Base-by-base conservation (phyloP, 2,797 vertebrate genomes). In the Gouania willdenowi region DNA sequence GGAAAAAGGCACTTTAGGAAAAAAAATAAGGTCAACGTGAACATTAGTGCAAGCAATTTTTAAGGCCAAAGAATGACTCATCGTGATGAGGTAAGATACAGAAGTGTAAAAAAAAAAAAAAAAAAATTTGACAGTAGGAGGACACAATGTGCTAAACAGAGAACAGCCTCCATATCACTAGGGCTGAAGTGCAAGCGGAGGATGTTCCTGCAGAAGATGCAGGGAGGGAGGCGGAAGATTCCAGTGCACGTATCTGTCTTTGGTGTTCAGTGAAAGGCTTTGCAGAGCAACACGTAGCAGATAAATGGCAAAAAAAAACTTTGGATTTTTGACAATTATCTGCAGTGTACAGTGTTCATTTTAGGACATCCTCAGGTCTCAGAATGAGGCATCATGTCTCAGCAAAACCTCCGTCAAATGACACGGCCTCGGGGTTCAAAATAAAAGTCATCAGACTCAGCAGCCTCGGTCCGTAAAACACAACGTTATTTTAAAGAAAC, bases 221-320 rank as follows among this genome's bases (percentile, higher is more conserved):
- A 80, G 74, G 58, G 58, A 80, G 74, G 58, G 58, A 70, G 71
- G 73, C 71, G 19, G 46, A 25, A 35, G 54, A 39, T 83, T 87
- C 84, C 86, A 88, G 86, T 87, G 87, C 83, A 85, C 85, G 65
- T 66, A n/a, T n/a, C 30, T 47, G 66, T 80, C 71, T 85, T 87
- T 85, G 83, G 84, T 81, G 59, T 47, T 53, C 14, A 27, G 74
- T 61, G 38, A 43, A 45, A 13, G 18, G 50, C 41, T 23, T 42
- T 27, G 50, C 37, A 44, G 17, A 46, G 16, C 5, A 29, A 48
- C 21, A 55, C 21, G 39, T 45, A 41, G 41, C 36, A 21, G 40
- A 47, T 41, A 26, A 33, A 41, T 41, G 17, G 17, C 29, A n/a
- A n/a, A n/a, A n/a, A n/a, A n/a, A n/a, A n/a, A n/a, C n/a, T n/a